phyloP scores from a whole-genome alignment of 2,113 vertebrate genomes.

The Prunella himalayana region DNA sequence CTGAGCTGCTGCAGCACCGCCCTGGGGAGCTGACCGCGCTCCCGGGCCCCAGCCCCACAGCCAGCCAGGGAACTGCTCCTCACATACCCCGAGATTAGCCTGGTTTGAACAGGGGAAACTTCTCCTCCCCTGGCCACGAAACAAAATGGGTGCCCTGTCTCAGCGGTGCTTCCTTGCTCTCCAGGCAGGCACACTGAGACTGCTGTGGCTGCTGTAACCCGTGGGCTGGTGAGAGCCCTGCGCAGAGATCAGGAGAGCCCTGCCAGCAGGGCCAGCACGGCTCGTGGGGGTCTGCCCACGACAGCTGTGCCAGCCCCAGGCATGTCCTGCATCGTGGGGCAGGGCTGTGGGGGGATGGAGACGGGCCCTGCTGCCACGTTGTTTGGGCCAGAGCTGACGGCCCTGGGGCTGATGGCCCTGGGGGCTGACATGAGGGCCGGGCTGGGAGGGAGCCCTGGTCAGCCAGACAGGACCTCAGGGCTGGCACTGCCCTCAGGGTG shows the following conservation, averaged over 20 bases:
- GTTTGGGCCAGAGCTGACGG: not conserved
- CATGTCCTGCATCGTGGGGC: not conserved
- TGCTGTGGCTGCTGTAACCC: fast-evolving
- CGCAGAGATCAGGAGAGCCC: fast-evolving
- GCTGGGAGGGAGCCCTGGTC: not conserved
- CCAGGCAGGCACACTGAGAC: not conserved
- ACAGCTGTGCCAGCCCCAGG: not conserved
- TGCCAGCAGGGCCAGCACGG: not conserved
- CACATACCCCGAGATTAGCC: not conserved
- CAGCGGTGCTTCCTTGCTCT: not conserved
- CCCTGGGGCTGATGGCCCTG: not conserved
- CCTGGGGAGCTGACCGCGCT: fast-evolving
- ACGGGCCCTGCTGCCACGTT: fast-evolving
- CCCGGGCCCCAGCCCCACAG: fast-evolving
- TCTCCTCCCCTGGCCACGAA: fast-evolving
- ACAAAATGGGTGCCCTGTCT: not conserved
- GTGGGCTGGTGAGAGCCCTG: fast-evolving
- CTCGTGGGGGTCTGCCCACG: fast-evolving
- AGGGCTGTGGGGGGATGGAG: not conserved
- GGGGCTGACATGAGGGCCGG: not conserved
- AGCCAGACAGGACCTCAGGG: not conserved
- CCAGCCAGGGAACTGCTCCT: fast-evolving
- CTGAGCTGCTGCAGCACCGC: not conserved
- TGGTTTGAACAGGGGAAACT: not conserved
- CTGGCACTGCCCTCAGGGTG: not conserved